Conservation (phyloP, 2,888 invertebrate species). For the Hypomecis atomaria region DNA sequence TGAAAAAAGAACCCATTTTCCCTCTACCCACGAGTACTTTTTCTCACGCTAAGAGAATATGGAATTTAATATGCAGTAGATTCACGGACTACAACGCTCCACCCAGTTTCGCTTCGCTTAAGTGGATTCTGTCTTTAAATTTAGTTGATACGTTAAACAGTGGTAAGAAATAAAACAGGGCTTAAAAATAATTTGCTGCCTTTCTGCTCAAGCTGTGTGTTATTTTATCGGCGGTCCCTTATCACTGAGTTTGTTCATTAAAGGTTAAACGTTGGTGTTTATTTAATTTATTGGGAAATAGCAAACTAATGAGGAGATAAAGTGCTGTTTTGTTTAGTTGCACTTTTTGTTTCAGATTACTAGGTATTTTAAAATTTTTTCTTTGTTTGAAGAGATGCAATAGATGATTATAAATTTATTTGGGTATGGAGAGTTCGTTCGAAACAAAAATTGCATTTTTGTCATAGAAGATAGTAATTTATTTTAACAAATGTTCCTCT, state of each 20-base stretch:
- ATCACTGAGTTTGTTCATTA: constrained; percentile 9
- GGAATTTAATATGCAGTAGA: too few relatives aligned
- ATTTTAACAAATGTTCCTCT: too few relatives aligned
- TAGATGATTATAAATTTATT: neutral
- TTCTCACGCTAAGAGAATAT: too few relatives aligned
- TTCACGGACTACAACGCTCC: too few relatives aligned
- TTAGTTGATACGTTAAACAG: constrained; percentile 14
- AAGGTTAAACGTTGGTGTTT: constrained; percentile 2
- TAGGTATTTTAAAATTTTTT: neutral
- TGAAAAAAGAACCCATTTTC: too few relatives aligned
- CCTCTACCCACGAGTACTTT: too few relatives aligned
- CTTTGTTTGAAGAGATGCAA: neutral
- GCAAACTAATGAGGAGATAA: constrained; percentile 6
- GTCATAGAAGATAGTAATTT: too few relatives aligned
- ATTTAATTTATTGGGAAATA: constrained; percentile 19
- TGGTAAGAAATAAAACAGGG: constrained; percentile 6
- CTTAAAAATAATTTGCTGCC: neutral
- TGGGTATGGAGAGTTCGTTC: too few relatives aligned
- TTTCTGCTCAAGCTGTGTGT: neutral
- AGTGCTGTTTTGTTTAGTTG: neutral
- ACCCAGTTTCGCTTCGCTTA: too few relatives aligned
- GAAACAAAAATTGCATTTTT: too few relatives aligned
- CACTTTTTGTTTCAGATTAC: too few relatives aligned
- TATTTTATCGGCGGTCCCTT: constrained; percentile 13
- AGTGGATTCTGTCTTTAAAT: neutral